Percentiles rank a stretch among this genome's conserved stretches.
phyloP scores from a whole-genome alignment of 2,888 invertebrate genomes.

The Bombylius major region DNA sequence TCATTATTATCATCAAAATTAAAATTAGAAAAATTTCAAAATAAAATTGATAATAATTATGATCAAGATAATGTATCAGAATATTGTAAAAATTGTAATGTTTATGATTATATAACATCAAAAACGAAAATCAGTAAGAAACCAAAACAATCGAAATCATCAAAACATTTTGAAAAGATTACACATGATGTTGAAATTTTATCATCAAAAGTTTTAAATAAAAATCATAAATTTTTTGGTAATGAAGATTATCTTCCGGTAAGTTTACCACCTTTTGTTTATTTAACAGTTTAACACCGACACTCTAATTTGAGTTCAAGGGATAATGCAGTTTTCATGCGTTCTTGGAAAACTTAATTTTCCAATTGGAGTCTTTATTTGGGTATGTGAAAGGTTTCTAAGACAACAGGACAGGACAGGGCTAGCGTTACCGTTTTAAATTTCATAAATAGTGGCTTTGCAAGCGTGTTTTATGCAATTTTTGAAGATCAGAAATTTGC shows the following conservation, averaged over 20 bases:
- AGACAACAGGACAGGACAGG: too few relatives aligned
- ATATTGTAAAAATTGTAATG: conserved; percentile 1
- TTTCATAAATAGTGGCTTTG: too few relatives aligned
- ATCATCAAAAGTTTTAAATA: not conserved
- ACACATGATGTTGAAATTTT: not conserved
- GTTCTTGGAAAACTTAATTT: too few relatives aligned
- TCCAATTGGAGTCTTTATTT: too few relatives aligned
- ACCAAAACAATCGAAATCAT: not conserved
- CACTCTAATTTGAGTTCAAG: too few relatives aligned
- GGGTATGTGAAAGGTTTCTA: too few relatives aligned
- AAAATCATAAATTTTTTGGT: conserved; percentile 7
- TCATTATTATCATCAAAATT: not conserved
- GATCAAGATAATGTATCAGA: not conserved
- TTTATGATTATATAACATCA: conserved; percentile 1
- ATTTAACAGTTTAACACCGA: not conserved
- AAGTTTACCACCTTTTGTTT: not conserved
- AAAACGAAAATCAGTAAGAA: not conserved
- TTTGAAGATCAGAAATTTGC: too few relatives aligned
- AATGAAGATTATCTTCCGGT: conserved; percentile 11
- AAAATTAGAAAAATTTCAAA: not conserved
- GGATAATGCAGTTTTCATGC: too few relatives aligned
- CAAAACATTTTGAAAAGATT: not conserved
- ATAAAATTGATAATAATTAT: not conserved
- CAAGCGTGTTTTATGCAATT: too few relatives aligned
- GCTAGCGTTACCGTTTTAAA: too few relatives aligned